Evolutionary conservation across 2,797 vertebrate species (phyloP), one percentile per base, ranked within the genome.

Genomic region (Melanitta fusca): DNA sequence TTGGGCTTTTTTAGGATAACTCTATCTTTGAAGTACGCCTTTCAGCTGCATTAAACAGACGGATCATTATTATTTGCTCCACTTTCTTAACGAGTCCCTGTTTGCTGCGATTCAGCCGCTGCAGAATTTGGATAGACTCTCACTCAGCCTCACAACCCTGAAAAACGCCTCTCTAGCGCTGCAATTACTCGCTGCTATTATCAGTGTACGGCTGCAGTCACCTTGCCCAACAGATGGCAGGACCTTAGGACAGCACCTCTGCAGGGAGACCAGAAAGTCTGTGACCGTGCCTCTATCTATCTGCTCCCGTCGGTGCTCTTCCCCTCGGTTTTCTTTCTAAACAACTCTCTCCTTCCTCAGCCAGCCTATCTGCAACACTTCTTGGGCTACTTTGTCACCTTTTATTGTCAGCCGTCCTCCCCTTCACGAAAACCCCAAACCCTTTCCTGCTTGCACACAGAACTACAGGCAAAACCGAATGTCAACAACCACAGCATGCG

Each of bases 31-130:
- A 97, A 96, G 95, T 94, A 54, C 0, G 65, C 89, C 83, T 93
- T 94, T 89, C 92, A 95, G 95, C 94, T 39, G 86, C 91, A 73
- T 88, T 85, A 84, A 96, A 96, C 80, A 93, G 86, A 91, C 17
- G 47, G 91, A 96, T 95, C 93, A 89, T 96, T 95, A 97, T 88
- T 89, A 94, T 85, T 94, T 92, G 95, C 94, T 94, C 96, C 77
- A 93, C 91, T 95, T 96, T 94, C 81, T 83, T 96, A 96, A 96
- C 87, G 4, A 96, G 92, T 79, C 91, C 93, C 92, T 90, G 78
- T 93, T 88, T 86, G 89, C 89, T 60, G 78, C 5, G 1, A 62
- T 86, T 91, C 91, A 84, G 77, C 38, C 0, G 2, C 95, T 69
- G 78, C 68, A 72, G 80, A 71, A 62, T 81, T 68, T 43, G 83